Evolutionary conservation across 1,140 invertebrate species (phyloP).

Genomic region (Cecropterus lyciades): DNA sequence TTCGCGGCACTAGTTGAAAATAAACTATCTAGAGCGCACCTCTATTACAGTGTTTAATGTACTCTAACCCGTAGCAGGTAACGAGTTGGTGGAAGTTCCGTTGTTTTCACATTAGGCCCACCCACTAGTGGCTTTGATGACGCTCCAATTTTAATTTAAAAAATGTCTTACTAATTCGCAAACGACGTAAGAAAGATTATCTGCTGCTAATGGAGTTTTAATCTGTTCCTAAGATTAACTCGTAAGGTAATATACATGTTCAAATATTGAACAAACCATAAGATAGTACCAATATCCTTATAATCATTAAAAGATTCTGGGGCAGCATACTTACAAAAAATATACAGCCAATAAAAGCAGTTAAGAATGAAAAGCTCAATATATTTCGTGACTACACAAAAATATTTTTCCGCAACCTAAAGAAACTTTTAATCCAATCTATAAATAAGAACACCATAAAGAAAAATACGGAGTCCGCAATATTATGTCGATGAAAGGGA

Average conservation of each 20-base stretch:
- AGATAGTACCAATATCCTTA: too few relatives aligned
- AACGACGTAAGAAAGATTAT: too few relatives aligned
- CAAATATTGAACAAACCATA: too few relatives aligned
- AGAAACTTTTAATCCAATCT: slow-evolving; percentile 16
- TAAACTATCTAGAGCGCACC: slow-evolving; percentile 49
- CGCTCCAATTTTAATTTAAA: slow-evolving; percentile 47
- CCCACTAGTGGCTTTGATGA: slow-evolving; percentile 39
- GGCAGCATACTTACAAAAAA: too few relatives aligned
- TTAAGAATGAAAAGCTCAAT: background rate
- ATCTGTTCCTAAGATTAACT: too few relatives aligned
- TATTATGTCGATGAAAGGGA: slow-evolving; percentile 37
- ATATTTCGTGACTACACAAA: slow-evolving; percentile 2
- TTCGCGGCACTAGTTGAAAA: slow-evolving; percentile 59
- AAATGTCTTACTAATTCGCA: slow-evolving; percentile 31
- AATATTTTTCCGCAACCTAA: slow-evolving; percentile 20
- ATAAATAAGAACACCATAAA: slow-evolving; percentile 31
- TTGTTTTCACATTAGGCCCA: slow-evolving; percentile 47
- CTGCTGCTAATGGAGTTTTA: too few relatives aligned
- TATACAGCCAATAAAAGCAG: too few relatives aligned
- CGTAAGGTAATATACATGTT: too few relatives aligned
- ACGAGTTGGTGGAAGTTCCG: slow-evolving; percentile 49
- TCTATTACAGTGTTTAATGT: slow-evolving; percentile 57
- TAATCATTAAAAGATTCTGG: too few relatives aligned
- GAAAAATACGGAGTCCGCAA: slow-evolving; percentile 35
- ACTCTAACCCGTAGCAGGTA: slow-evolving; percentile 51